Base-by-base conservation (phyloP, 2,888 invertebrate species). In the Resseliella maxima region DNA sequence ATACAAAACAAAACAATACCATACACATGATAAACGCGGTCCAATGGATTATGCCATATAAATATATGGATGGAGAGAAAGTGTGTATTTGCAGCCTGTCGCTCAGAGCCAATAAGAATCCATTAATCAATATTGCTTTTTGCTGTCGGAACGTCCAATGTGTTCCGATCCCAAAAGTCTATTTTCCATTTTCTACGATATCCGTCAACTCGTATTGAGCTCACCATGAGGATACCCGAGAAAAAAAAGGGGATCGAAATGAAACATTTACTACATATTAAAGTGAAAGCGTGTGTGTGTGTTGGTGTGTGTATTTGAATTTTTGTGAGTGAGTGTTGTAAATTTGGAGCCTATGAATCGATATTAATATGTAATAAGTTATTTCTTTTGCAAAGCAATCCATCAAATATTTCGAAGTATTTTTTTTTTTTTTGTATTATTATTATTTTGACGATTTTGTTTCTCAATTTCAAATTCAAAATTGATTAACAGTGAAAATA, bases 71-170 rank as follows among this genome's bases (percentile, higher is more conserved):
- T 83, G 64, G 21, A 31, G 72, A 72, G 72, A 31, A 15, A 83
- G n/a, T 21, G 38, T 83, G 38, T 83, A 83, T 83, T 83, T 83
- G 83, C 38, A 0, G 83, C 38, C 83, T 83, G 83, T 83, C 83
- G 83, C 83, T 83, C 83, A 83, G 8, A 38, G 83, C 83, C 83
- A 83, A 83, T 38, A 36, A 83, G n/a, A 83, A 83, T 83, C 83
- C 83, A 83, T 83, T 83, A 83, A 83, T 83, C 83, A 83, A 83
- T 83, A 83, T 38, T 38, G 72, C 72, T 72, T 72, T 72, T 72
- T 72, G 72, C 72, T 72, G 72, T 72, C 31, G 31, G 27, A 59
- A 27, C 27, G 59, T 27, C 24, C 6, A 2, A 5, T 3, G 24
- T 24, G 59, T 24, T 59, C 15, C 59, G 59, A 59, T 59, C 46